phyloP scores from a whole-genome alignment of 2,797 vertebrate species.

The Diplodus sargus region DNA sequence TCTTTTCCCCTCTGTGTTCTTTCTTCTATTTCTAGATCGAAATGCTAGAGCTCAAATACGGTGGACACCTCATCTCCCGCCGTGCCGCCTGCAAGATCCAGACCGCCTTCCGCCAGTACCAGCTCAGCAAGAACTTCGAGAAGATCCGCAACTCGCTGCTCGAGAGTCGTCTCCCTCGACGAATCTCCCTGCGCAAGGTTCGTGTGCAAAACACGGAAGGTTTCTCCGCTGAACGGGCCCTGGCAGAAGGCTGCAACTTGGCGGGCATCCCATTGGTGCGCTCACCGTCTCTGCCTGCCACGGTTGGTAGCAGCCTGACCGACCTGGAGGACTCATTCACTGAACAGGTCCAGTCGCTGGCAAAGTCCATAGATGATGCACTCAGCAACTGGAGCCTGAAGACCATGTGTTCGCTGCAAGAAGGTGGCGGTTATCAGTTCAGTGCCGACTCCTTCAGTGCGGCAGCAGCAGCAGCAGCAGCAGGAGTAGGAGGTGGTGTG shows the following conservation, averaged over 20 bases:
- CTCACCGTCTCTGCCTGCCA: constrained; percentile 92
- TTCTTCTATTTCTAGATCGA: constrained; percentile 89
- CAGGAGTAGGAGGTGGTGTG: constrained; percentile 61
- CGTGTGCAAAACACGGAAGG: constrained; percentile 92
- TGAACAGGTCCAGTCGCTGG: constrained; percentile 97
- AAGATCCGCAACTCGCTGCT: constrained; percentile 98
- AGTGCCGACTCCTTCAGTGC: constrained; percentile 89
- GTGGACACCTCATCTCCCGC: constrained; percentile 96
- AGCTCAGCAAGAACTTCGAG: constrained; percentile 99
- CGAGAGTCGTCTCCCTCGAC: constrained; percentile 95
- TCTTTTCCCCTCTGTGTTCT: constrained; percentile 28
- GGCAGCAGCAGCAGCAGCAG: constrained; percentile 50
- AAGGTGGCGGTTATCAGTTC: constrained; percentile 92
- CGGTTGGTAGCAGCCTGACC: constrained; percentile 91
- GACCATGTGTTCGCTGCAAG: constrained; percentile 97
- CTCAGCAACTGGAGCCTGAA: constrained; percentile 99
- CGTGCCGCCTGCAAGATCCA: constrained; percentile 99
- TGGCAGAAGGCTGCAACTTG: constrained; percentile 93
- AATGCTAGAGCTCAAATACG: constrained; percentile 99
- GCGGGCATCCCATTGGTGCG: constrained; percentile 93
- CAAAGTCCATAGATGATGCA: constrained; percentile 98
- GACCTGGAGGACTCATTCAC: constrained; percentile 99
- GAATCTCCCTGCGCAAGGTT: constrained; percentile 95
- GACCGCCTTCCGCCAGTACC: constrained; percentile 99
- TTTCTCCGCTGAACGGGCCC: constrained; percentile 92